Base-by-base conservation (phyloP, 2,888 invertebrate species). In the Pteria penguin region DNA sequence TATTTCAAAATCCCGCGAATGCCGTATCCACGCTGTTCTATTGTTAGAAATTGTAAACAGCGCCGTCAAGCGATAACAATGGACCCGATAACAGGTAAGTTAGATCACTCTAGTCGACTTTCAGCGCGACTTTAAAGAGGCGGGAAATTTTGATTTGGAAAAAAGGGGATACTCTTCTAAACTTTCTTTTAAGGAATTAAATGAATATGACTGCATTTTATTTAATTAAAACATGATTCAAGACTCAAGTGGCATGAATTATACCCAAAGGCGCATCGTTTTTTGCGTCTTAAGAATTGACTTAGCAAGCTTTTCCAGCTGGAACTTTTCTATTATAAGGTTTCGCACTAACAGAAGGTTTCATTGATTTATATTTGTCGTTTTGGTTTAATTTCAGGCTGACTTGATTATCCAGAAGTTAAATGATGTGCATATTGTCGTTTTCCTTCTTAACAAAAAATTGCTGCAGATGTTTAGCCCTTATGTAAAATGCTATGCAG, bases 21-120 rank as follows among this genome's bases (percentile, higher is more conserved):
- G 82, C 74, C 78, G 22, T 60, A 60, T 76, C 76, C 84, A 86
- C 86, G 89, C 88, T 82, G 84, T 82, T 80, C 86, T 84, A 84
- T 85, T 85, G 83, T 84, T 83, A 84, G 82, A 72, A 72, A 73
- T 75, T 79, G 75, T 78, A 69, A 66, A 79, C 76, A 88, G 89
- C 88, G 89, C 86, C 88, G 85, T 84, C 87, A 81, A 82, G 87
- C 86, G 88, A 83, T 84, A 82, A 86, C 78, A 86, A 84, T 84
- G 82, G 79, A 79, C 82, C 80, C 81, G 82, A 82, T 83, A 78
- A 74, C 80, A 75, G 76, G 82, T 84, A 87, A 85, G 86, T 84
- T 86, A 85, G 86, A 84, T 86, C 86, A 88, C 88, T 88, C 87
- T 84, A 81, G 83, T 82, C 76, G 79, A 65, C 72, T 80, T n/a